phyloP scores from a whole-genome alignment of 2,113 vertebrate species.

The Xiphias gladius region DNA sequence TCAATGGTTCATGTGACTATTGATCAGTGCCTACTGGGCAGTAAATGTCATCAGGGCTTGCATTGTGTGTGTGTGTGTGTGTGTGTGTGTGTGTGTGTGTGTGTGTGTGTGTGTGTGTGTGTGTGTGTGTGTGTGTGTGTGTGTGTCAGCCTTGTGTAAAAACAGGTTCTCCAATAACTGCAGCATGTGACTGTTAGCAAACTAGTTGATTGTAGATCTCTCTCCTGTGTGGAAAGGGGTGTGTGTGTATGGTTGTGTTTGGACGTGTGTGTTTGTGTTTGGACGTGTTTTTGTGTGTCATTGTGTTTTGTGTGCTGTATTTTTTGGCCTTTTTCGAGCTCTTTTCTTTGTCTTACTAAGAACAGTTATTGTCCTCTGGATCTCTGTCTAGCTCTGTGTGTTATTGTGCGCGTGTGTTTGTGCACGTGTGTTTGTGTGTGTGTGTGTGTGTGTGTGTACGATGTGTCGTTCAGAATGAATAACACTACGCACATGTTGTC shows the following conservation, averaged over 20 bases:
- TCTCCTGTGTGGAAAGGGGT: not conserved
- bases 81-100: not conserved
- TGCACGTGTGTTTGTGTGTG: conserved; percentile 32
- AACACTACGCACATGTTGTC: conserved; percentile 30
- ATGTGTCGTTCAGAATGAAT: conserved; percentile 45
- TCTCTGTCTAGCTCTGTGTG: conserved; percentile 18
- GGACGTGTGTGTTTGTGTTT: conserved; percentile 2
- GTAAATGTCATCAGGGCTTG: conserved; percentile 58
- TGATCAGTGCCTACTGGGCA: conserved; percentile 29
- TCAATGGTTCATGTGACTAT: conserved; percentile 48
- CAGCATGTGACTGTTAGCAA: conserved; percentile 60
- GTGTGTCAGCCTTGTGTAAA: conserved; percentile 53
- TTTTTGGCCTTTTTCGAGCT: conserved; percentile 7
- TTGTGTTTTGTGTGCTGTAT: not conserved
- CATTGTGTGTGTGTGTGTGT: not conserved
- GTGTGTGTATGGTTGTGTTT: conserved; percentile 2
- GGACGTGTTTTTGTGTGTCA: not conserved
- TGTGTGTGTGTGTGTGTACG: conserved; percentile 26
- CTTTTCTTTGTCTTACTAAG: conserved; percentile 5
- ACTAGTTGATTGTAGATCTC: conserved; percentile 29
- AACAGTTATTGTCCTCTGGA: conserved; percentile 13
- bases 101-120: no score
- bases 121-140: not conserved
- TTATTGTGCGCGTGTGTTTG: conserved; percentile 8
- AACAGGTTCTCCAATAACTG: conserved; percentile 49